These are phyloP conservation scores for Podarcis cretensis DNA, from an alignment of 2,113 vertebrate genomes.

Conservation along the genomic window DNA sequence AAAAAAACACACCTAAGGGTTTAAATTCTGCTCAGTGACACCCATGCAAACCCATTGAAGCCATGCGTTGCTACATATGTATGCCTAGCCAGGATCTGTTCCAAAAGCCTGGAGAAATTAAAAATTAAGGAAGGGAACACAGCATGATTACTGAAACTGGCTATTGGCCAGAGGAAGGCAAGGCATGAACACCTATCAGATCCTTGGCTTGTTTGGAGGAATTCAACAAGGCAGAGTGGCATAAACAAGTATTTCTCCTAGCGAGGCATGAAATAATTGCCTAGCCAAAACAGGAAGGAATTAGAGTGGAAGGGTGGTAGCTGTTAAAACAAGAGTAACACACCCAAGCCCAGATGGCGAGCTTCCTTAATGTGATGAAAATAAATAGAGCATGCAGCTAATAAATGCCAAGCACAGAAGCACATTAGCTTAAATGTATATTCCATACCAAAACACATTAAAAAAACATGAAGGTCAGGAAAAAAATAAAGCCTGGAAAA, in stretches of 20 bases:
- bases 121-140: constrained; percentile 7
- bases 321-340: constrained; percentile 23
- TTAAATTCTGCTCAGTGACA: constrained; percentile 10
- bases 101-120: constrained; percentile 20
- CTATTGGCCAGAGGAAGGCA: constrained; percentile 41
- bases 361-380: constrained; percentile 6
- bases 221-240: constrained; percentile 14
- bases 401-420: constrained; percentile 8
- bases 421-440: neutral
- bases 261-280: constrained; percentile 29
- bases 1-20: neutral
- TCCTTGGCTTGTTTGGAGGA: constrained; percentile 19
- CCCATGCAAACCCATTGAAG: neutral
- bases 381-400: neutral
- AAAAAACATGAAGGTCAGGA: neutral
- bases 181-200: constrained; percentile 33
- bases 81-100: neutral
- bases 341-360: neutral
- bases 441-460: neutral
- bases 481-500: neutral
- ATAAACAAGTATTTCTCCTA: constrained; percentile 39
- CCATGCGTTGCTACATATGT: neutral
- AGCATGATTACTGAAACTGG: constrained; percentile 29
- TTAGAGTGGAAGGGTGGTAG: constrained; percentile 27
- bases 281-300: constrained; percentile 24